A percentile compares a stretch with the other conserved stretches of the same genome.
These are phyloP conservation scores for Zoanthus gigantus DNA, from an alignment of 92 coral and sea anemone genomes.

Conservation along the genomic window DNA sequence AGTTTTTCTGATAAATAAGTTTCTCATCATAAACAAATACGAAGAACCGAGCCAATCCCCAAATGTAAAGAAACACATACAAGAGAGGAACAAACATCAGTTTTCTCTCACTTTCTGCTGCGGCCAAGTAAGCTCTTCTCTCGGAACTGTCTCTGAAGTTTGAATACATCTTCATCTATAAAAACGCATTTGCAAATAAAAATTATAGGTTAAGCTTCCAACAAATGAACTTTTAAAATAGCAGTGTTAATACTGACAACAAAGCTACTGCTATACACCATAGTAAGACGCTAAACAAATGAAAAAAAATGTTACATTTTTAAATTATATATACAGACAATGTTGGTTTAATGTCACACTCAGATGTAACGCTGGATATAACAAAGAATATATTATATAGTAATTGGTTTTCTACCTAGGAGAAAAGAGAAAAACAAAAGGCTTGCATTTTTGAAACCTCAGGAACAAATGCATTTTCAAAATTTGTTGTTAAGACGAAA, in stretches of 20 bases:
- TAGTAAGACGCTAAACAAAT: no score
- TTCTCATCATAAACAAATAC: background rate
- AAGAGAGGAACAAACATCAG: slow-evolving; percentile 19
- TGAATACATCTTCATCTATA: background rate
- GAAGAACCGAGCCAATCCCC: slow-evolving; percentile 19
- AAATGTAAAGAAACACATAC: slow-evolving; percentile 20
- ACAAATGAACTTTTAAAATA: background rate
- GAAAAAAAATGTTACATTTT: no score
- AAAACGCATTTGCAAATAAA: background rate
- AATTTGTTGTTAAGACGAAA: no score
- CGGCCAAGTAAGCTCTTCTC: slow-evolving; percentile 11
- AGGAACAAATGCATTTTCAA: no score
- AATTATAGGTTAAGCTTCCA: no score
- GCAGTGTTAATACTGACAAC: background rate
- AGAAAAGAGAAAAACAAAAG: no score
- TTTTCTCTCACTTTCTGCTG: background rate
- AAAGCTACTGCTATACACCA: background rate
- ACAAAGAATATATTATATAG: no score
- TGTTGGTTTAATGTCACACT: no score
- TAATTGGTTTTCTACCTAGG: no score
- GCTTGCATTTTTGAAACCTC: no score
- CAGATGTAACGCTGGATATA: no score
- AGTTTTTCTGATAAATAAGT: background rate
- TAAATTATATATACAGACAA: no score
- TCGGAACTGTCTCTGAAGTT: background rate